A percentile compares a stretch with the other conserved stretches of the same genome.
These are phyloP conservation scores for Alexandromys fortis DNA, from an alignment of 2,113 vertebrate genomes.

Conservation along the genomic window DNA sequence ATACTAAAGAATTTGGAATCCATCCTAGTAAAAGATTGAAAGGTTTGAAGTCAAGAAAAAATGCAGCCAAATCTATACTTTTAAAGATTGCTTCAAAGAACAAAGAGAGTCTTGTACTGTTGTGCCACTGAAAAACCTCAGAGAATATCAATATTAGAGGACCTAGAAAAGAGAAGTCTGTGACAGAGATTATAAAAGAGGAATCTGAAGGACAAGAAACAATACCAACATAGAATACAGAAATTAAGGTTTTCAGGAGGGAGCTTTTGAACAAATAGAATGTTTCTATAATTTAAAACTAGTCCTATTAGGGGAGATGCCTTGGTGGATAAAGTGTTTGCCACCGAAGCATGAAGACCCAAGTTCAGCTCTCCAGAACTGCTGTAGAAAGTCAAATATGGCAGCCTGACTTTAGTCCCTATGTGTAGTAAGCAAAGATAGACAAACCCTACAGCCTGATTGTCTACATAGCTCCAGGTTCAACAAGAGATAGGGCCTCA, in stretches of 20 bases:
- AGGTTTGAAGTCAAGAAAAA: slow-evolving; percentile 15
- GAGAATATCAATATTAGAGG: neutral
- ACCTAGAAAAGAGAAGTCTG: neutral
- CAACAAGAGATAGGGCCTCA: neutral
- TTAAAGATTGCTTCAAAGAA: neutral
- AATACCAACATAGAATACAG: neutral
- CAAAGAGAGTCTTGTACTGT: neutral
- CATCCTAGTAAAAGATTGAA: slow-evolving; percentile 15
- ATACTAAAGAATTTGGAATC: neutral
- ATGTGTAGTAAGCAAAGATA: neutral
- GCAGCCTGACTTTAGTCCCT: no score
- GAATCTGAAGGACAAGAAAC: neutral
- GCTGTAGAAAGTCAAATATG: no score
- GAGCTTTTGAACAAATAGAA: neutral
- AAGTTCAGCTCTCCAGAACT: neutral
- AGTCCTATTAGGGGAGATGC: neutral
- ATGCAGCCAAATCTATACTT: neutral
- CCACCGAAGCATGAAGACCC: neutral
- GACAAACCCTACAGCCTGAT: neutral
- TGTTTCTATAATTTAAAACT: neutral
- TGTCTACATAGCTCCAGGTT: neutral
- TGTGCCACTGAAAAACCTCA: neutral
- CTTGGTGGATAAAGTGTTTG: neutral
- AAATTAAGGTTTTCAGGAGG: neutral
- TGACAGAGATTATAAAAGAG: neutral